Evolutionary conservation across 2,888 invertebrate species (phyloP).

Genomic region (Eristalinus aeneus): DNA sequence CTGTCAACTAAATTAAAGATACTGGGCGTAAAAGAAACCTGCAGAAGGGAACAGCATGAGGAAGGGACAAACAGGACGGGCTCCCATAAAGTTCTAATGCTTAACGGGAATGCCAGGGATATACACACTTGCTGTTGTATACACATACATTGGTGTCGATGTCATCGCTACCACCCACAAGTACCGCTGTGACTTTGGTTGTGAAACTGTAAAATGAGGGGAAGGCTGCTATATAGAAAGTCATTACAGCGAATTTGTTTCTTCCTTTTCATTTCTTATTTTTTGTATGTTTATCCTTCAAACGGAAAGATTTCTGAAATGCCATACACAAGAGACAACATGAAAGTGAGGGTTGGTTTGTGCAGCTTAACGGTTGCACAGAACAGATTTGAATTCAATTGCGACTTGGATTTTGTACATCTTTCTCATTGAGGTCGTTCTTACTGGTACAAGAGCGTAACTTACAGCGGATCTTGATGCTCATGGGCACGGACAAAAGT

Average conservation of each 20-base stretch:
- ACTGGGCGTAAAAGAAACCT: neutral
- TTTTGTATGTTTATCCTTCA: neutral
- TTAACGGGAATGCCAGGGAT: neutral
- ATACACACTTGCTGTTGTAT: slow-evolving; percentile 17
- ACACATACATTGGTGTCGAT: slow-evolving; percentile 4
- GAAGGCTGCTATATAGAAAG: slow-evolving; percentile 13
- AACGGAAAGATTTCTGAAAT: neutral
- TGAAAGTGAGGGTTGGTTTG: neutral
- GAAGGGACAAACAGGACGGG: slow-evolving; percentile 4
- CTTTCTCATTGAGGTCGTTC: slow-evolving; percentile 20
- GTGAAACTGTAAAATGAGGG: neutral
- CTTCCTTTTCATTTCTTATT: neutral
- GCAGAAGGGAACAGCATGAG: neutral
- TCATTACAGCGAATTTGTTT: slow-evolving; percentile 13
- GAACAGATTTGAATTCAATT: slow-evolving; percentile 3
- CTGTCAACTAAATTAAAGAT: slow-evolving; percentile 32
- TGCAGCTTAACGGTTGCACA: neutral
- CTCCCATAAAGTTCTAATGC: neutral
- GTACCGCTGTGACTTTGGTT: slow-evolving; percentile 12
- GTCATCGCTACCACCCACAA: too few species aligned
- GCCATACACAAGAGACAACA: neutral
- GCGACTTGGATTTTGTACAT: neutral
- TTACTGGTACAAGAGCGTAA: too few species aligned
- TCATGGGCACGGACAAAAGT: neutral
- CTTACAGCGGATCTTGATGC: neutral